Evolutionary conservation across 2,888 invertebrate genomes (phyloP).

Genomic region (Stegophylla sp.): DNA sequence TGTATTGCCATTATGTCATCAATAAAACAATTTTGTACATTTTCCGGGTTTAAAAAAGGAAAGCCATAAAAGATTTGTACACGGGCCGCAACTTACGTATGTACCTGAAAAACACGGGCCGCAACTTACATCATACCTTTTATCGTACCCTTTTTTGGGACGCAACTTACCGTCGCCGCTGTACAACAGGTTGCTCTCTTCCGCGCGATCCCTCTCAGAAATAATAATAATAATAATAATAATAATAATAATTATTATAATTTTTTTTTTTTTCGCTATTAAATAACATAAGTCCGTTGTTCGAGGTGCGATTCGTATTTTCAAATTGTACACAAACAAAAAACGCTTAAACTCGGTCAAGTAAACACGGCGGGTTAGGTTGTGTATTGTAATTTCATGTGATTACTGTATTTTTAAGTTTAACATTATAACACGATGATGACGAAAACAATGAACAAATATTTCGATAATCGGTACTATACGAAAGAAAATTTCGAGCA

Average conservation of each 20-base stretch:
- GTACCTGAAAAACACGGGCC: too few species aligned
- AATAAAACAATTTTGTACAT: too few species aligned
- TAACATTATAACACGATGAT: neutral
- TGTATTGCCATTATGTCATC: too few species aligned
- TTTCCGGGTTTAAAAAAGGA: too few species aligned
- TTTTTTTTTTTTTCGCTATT: neutral
- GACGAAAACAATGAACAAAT: slow-evolving; percentile 48
- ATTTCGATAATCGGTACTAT: slow-evolving; percentile 26
- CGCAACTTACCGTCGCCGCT: too few species aligned
- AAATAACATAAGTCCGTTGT: neutral
- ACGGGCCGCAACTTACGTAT: too few species aligned
- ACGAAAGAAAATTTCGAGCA: slow-evolving; percentile 39
- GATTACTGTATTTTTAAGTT: slow-evolving; percentile 16
- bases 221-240: too few species aligned
- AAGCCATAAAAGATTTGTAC: too few species aligned
- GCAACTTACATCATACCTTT: too few species aligned
- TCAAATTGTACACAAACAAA: neutral
- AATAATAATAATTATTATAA: neutral
- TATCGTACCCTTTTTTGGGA: too few species aligned
- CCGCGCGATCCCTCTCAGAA: neutral
- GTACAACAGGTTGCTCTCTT: too few species aligned
- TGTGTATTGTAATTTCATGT: slow-evolving; percentile 6
- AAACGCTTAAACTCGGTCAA: neutral
- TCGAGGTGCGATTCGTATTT: neutral
- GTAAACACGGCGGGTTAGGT: neutral